Evolutionary conservation across 2,113 vertebrate species (phyloP).

Genomic region (Vicugna pacos): DNA sequence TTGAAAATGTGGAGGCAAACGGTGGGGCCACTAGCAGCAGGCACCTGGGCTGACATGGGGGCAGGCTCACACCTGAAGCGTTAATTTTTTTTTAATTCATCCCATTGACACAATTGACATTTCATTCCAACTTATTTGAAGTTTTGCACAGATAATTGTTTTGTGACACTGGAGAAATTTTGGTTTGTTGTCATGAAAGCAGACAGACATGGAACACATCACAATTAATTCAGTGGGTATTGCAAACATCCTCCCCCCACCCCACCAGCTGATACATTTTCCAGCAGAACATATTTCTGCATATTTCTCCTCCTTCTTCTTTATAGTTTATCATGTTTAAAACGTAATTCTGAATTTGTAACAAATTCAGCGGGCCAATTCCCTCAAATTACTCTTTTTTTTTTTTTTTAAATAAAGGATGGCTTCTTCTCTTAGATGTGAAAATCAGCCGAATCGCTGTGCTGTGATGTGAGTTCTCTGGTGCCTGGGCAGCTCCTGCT

Average conservation of each 20-base stretch:
- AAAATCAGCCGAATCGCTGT: neutral
- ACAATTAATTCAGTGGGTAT: neutral
- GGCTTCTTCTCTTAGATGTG: neutral
- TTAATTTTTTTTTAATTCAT: neutral
- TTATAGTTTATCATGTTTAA: constrained; percentile 44
- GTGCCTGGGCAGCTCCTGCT: neutral
- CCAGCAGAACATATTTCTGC: constrained; percentile 26
- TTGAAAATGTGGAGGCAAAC: neutral
- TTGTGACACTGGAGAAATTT: constrained; percentile 71
- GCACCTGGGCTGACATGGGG: neutral
- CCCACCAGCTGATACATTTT: neutral
- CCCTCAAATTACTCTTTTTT: neutral
- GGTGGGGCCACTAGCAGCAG: neutral
- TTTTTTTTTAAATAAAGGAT: constrained; percentile 25
- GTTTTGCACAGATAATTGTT: constrained; percentile 34
- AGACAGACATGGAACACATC: neutral
- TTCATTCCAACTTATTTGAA: constrained; percentile 61
- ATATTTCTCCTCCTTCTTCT: neutral
- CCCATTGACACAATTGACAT: constrained; percentile 36
- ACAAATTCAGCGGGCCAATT: constrained; percentile 49
- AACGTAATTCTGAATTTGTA: constrained; percentile 56
- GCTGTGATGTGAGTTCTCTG: neutral
- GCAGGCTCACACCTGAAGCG: neutral
- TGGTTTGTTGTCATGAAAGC: constrained; percentile 53
- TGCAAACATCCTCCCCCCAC: neutral